Evolutionary conservation across 2,888 invertebrate genomes (phyloP), one percentile per base, ranked within the genome.

Genomic region (Cyaniris semiargus): DNA sequence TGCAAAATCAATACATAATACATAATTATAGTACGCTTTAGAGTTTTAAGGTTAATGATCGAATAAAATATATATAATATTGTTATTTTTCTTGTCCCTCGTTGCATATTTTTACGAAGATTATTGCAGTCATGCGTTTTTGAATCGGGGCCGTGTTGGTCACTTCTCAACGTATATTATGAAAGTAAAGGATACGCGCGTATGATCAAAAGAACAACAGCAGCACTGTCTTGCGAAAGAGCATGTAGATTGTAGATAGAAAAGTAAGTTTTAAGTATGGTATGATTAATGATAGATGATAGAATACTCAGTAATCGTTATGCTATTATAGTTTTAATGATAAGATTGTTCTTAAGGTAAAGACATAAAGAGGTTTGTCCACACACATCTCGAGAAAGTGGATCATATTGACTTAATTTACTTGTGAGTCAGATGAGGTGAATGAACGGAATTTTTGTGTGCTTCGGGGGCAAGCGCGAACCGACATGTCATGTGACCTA

Each of bases 391-490:
- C 2, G 15, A 66, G 10, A 66, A 66, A 66, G 31, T 66, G 21
- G 66, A 27, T 58, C 58, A 58, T 60, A 60, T 60, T 60, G 66
- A 66, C 15, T 66, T 27, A 27, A 31, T 66, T 60, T 23, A 60
- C 66, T 1, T 66, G 66, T 66, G 66, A 66, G 10, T 66, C 66
- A 66, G 27, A 4, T 60, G 21, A 66, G 66, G 66, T 31, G 66
- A 66, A 66, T 66, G 66, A 31, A 66, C 66, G 1, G 66, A 18
- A 6, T 66, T 66, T 66, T 66, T 66, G 66, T 66, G 66, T 66
- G 27, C 66, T 66, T 66, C 18, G 66, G 23, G 66, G 66, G 66
- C 66, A 27, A 66, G 66, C 27, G 66, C 5, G 66, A 15, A 60
- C 23, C 60, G 60, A 60, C 60, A 13, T 66, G 66, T 66, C 66